phyloP scores from a whole-genome alignment of 2,797 vertebrate genomes.

The Gymnothorax reevesii region DNA sequence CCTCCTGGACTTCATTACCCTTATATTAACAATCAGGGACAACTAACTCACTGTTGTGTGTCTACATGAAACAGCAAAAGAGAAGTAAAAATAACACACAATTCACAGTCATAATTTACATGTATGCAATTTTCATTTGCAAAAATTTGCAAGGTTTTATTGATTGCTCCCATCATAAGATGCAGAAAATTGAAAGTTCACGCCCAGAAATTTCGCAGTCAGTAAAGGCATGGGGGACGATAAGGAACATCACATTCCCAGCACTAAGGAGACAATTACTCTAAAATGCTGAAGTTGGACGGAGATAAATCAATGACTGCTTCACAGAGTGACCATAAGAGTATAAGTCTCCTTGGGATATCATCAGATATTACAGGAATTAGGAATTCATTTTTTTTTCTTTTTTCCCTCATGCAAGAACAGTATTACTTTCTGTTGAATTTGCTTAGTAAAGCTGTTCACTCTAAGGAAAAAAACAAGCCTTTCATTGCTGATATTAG shows the following conservation, averaged over 20 bases:
- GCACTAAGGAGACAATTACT: too few relatives aligned
- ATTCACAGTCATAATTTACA: too few relatives aligned
- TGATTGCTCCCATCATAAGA: too few relatives aligned
- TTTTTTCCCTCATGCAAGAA: neutral
- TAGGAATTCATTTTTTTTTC: neutral
- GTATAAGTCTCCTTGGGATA: neutral
- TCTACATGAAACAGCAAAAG: neutral
- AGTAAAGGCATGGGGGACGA: too few relatives aligned
- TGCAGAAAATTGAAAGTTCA: too few relatives aligned
- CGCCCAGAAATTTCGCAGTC: too few relatives aligned
- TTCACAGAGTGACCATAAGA: neutral
- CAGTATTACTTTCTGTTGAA: neutral
- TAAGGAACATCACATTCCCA: too few relatives aligned
- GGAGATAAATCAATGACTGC: too few relatives aligned
- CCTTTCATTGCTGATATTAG: neutral
- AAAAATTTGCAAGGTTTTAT: too few relatives aligned
- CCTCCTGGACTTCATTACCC: conserved; percentile 30
- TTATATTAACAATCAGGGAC: conserved; percentile 30
- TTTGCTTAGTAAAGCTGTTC: neutral
- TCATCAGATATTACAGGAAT: neutral
- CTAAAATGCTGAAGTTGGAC: too few relatives aligned
- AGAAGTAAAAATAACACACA: neutral
- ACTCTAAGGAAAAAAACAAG: neutral
- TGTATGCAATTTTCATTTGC: too few relatives aligned
- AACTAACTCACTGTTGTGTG: conserved; percentile 11